Percentiles rank a stretch among this genome's conserved stretches.
Conservation (phyloP, 2,888 invertebrate genomes). For the Oegoconia quadripuncta region DNA sequence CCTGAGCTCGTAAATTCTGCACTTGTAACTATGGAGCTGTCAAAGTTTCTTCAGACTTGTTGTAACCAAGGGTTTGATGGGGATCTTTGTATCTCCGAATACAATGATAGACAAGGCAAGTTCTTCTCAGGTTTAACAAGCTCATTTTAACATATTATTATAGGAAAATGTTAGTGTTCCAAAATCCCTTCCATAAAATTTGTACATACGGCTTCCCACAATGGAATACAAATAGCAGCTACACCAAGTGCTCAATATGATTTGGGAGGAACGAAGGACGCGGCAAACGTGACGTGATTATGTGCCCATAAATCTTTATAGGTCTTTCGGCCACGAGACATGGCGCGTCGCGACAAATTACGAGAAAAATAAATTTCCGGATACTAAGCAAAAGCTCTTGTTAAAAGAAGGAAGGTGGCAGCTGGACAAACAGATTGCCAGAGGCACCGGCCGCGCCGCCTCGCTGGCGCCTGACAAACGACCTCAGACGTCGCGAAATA, state of each 20-base stretch:
- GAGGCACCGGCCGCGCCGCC: constrained; percentile 36
- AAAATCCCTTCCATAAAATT: no score
- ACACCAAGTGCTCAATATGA: constrained; percentile 12
- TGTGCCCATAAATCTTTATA: constrained; percentile 36
- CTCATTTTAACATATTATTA: not conserved
- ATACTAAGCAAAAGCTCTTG: constrained; percentile 64
- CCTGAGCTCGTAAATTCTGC: constrained; percentile 56
- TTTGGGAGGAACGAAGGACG: constrained; percentile 15
- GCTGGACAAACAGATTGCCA: constrained; percentile 69
- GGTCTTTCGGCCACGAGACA: constrained; percentile 27
- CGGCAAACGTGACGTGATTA: constrained; percentile 22
- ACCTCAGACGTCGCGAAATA: constrained; percentile 47
- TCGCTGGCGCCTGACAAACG: constrained; percentile 49
- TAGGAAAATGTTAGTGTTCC: no score
- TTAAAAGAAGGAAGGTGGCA: constrained; percentile 67
- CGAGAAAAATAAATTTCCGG: constrained; percentile 57
- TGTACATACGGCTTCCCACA: no score
- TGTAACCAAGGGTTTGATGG: constrained; percentile 45
- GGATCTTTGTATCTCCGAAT: constrained; percentile 23
- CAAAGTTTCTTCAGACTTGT: constrained; percentile 45
- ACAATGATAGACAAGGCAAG: constrained; percentile 9
- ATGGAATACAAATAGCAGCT: not conserved
- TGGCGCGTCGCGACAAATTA: constrained; percentile 46
- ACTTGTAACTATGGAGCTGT: constrained; percentile 50
- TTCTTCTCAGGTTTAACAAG: constrained; percentile 8